These are phyloP conservation scores for Coryphaenoides rupestris DNA, from an alignment of 2,113 vertebrate species.

Conservation along the genomic window DNA sequence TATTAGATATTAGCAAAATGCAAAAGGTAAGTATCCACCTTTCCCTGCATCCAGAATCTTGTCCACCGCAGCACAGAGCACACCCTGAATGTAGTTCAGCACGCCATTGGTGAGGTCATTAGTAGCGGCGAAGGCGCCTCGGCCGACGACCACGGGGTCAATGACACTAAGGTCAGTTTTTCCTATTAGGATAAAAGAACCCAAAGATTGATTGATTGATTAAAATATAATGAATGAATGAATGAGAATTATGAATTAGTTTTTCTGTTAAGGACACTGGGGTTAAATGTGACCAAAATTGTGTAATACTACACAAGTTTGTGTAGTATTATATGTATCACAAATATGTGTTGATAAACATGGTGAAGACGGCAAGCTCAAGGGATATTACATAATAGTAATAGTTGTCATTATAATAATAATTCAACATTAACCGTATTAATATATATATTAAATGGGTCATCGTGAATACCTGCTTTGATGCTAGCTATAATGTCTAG, in stretches of 20 bases:
- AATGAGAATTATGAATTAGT: not conserved
- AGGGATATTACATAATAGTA: not conserved
- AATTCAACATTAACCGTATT: not conserved
- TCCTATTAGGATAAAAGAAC: slow-evolving; percentile 35
- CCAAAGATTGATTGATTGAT: not conserved
- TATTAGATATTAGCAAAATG: not conserved
- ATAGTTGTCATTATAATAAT: not conserved
- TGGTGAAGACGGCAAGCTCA: not conserved
- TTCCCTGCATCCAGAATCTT: slow-evolving; percentile 38
- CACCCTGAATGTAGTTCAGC: slow-evolving; percentile 38
- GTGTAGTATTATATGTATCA: too few species aligned
- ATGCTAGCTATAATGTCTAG: slow-evolving; percentile 27
- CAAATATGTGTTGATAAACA: not conserved
- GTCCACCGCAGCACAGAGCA: slow-evolving; percentile 46
- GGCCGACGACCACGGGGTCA: slow-evolving; percentile 55
- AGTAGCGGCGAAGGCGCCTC: slow-evolving; percentile 35
- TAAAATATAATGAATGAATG: not conserved
- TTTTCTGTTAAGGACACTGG: not conserved
- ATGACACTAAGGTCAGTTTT: slow-evolving; percentile 46
- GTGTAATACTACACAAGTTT: too few species aligned
- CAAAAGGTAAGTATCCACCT: not conserved
- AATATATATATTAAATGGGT: not conserved
- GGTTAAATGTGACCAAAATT: too few species aligned
- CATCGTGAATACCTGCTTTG: slow-evolving; percentile 41
- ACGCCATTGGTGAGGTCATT: slow-evolving; percentile 39